Percentiles rank a stretch among this genome's conserved stretches.
phyloP scores from a whole-genome alignment of 2,888 invertebrate genomes.

The Meiosimyza platycephala region DNA sequence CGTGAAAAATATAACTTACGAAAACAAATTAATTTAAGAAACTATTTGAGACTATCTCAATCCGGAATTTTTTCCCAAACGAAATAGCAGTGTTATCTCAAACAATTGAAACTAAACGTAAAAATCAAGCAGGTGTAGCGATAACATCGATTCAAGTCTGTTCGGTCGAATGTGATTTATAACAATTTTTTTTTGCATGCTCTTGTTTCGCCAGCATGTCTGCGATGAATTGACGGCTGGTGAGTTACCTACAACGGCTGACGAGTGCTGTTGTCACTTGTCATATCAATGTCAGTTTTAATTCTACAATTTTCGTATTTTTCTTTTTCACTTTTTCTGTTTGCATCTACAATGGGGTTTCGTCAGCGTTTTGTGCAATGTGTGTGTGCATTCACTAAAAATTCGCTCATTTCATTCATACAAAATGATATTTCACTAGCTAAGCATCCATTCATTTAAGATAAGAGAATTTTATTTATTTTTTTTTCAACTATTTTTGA shows the following conservation, averaged over 20 bases:
- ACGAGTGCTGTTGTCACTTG: constrained; percentile 22
- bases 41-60: too few species aligned
- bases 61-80: too few species aligned
- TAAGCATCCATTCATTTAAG: too few species aligned
- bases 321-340: background rate
- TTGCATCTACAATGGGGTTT: background rate
- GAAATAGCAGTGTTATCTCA: too few species aligned
- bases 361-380: background rate
- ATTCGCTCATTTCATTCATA: background rate
- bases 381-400: background rate
- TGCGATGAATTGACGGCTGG: constrained; percentile 22
- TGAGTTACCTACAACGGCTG: constrained; percentile 5
- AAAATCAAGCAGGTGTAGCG: background rate
- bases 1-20: too few species aligned
- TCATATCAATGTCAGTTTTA: constrained; percentile 14
- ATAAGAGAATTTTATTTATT: too few species aligned
- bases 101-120: too few species aligned
- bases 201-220: constrained; percentile 17
- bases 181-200: background rate
- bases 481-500: too few species aligned
- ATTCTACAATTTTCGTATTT: background rate
- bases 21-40: too few species aligned
- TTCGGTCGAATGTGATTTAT: background rate
- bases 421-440: background rate
- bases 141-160: background rate